Evolutionary conservation across 1,140 invertebrate species (phyloP), one percentile per base, ranked within the genome.

Genomic region (Drosophila bocqueti): DNA sequence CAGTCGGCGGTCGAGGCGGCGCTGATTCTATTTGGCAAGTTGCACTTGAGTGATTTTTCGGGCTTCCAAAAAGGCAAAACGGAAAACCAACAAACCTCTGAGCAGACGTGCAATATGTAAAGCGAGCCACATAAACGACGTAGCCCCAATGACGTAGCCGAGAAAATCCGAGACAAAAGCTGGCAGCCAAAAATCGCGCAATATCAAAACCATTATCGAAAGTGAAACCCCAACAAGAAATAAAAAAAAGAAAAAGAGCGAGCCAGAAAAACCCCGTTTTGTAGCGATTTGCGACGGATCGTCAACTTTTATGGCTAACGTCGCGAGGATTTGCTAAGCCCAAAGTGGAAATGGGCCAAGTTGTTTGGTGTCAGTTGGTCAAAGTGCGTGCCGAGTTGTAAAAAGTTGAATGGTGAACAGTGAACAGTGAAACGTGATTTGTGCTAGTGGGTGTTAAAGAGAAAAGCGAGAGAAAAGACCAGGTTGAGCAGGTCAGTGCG

Each of bases 41-140:
- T 89, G 85, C 85, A 90, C 85, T 89, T 89, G 78, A 89, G 85
- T 89, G 85, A 89, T 90, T 89, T 89, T 89, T 89, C 81, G 84
- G 84, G 82, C 85, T 90, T 68, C 85, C 84, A 87, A 69, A 83
- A 50, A 52, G 84, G 64, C 66, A 65, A 85, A 83, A 80, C 79
- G 67, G 68, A 81, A 89, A 84, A 78, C 85, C 59, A 81, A 84
- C 69, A 89, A 81, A 76, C 71, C 67, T 87, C 79, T 74, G 62
- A 65, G 52, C 63, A 81, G 66, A 81, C 74, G 84, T 81, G 84
- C 76, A 84, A 89, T 64, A 84, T 89, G 84, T 89, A 89, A 90
- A 84, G 81, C 81, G 68, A 81, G 77, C 65, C 73, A 86, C 78
- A 68, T 85, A 85, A 85, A 75, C 77, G 84, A 11, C 47, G 26